Conservation (phyloP, 2,113 vertebrate genomes). For the Dasyornis broadbenti region DNA sequence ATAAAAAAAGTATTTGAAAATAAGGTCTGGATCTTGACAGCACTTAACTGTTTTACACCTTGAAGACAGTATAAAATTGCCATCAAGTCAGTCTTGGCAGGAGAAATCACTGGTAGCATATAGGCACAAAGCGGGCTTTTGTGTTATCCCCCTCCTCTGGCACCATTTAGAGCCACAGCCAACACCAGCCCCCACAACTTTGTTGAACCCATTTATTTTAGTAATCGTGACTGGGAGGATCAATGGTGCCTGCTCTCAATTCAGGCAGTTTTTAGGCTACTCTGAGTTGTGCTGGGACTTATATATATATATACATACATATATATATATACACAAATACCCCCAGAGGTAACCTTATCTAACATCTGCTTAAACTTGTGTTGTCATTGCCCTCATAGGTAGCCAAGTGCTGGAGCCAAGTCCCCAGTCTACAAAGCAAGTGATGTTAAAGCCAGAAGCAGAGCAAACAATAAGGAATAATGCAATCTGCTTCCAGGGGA, state of each 20-base stretch:
- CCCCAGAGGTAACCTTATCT: neutral
- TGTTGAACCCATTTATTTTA: neutral
- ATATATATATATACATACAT: too few species aligned
- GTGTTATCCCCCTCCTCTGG: neutral
- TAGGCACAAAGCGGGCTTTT: neutral
- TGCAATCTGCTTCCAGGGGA: constrained; percentile 14
- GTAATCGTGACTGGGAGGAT: neutral
- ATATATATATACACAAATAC: too few species aligned
- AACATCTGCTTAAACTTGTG: neutral
- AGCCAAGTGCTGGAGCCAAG: neutral
- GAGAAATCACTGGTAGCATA: neutral
- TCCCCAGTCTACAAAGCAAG: neutral
- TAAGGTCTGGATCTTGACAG: neutral
- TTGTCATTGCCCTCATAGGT: neutral
- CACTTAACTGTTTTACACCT: neutral
- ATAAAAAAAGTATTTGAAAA: neutral
- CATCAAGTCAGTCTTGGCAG: neutral
- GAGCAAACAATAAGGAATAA: constrained; percentile 42
- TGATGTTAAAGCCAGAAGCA: neutral
- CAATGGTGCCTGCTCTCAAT: neutral
- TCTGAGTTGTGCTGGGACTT: neutral
- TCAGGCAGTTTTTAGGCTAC: neutral
- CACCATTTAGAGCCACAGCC: neutral
- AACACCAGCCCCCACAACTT: neutral
- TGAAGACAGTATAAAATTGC: neutral